Evolutionary conservation across 1,140 invertebrate genomes (phyloP).

Genomic region (Drosophila pachea): DNA sequence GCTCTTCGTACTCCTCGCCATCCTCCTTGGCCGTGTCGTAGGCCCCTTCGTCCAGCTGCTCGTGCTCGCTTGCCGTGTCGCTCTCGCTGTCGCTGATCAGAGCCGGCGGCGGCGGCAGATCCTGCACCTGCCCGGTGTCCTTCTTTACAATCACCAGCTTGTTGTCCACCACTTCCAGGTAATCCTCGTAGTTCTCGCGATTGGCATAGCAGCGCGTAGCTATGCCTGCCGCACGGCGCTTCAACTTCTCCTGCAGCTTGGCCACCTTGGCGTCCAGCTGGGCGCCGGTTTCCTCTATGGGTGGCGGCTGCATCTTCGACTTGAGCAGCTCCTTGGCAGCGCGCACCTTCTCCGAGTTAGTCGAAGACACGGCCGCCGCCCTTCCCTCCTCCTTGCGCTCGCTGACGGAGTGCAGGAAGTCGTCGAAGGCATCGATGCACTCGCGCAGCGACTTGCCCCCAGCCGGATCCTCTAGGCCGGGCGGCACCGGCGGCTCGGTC

Average conservation of each 20-base stretch:
- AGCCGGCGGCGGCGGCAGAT: constrained; percentile 52
- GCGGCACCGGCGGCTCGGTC: constrained; percentile 28
- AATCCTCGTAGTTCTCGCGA: constrained; percentile 62
- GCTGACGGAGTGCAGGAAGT: constrained; percentile 33
- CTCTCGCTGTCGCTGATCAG: constrained; percentile 48
- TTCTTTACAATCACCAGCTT: constrained; percentile 67
- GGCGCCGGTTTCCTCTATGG: constrained; percentile 31
- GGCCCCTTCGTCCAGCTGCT: constrained; percentile 34
- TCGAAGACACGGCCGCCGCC: constrained; percentile 4
- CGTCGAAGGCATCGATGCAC: constrained; percentile 49
- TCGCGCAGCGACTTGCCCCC: constrained; percentile 56
- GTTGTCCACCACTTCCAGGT: constrained; percentile 62
- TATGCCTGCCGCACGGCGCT: constrained; percentile 34
- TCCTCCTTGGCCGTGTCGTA: constrained; percentile 59
- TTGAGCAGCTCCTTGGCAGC: constrained; percentile 50
- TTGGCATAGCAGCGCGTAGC: constrained; percentile 56
- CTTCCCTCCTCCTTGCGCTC: constrained; percentile 8
- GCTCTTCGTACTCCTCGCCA: background rate
- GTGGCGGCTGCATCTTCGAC: constrained; percentile 23
- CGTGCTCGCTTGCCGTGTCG: constrained; percentile 19
- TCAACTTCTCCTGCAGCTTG: constrained; percentile 32
- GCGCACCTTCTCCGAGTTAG: constrained; percentile 33
- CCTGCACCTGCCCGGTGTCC: constrained; percentile 53
- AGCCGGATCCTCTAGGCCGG: constrained; percentile 51
- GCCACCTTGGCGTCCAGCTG: constrained; percentile 39